These are phyloP conservation scores for Tinamus guttatus DNA, from an alignment of 2,113 vertebrate genomes.

Conservation along the genomic window DNA sequence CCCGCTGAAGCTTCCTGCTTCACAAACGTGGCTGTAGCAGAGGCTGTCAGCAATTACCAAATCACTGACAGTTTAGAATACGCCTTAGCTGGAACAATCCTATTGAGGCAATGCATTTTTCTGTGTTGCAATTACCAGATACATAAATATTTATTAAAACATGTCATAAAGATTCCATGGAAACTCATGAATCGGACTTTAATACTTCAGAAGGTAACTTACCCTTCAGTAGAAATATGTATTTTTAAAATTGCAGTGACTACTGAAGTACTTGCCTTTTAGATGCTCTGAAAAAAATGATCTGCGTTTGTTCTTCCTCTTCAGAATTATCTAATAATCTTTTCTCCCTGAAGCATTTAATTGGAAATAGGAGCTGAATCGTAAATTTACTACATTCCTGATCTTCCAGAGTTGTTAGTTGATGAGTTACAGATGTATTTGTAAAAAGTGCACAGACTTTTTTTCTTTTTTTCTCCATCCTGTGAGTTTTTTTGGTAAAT, in stretches of 20 bases:
- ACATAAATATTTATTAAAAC: background rate
- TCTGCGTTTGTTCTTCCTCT: background rate
- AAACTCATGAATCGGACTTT: background rate
- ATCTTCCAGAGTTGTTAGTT: background rate
- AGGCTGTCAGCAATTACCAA: background rate
- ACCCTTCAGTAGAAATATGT: background rate
- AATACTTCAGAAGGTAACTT: background rate
- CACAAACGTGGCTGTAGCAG: background rate
- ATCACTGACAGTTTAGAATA: background rate
- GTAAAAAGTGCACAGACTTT: background rate
- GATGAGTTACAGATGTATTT: background rate
- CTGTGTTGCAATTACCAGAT: background rate
- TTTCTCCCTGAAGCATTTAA: background rate
- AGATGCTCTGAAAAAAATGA: background rate
- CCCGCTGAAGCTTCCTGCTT: too few species aligned
- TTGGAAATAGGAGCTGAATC: background rate
- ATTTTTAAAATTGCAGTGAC: background rate
- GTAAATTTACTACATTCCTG: background rate
- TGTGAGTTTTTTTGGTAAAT: background rate
- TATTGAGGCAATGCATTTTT: background rate
- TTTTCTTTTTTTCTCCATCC: accelerated
- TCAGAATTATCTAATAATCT: background rate
- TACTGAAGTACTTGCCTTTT: background rate
- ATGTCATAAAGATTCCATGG: background rate
- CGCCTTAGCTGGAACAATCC: background rate